Percentiles rank a stretch among this genome's conserved stretches.
These are phyloP conservation scores for Mactra quadrangularis DNA, from an alignment of 1,140 invertebrate species.

Conservation along the genomic window DNA sequence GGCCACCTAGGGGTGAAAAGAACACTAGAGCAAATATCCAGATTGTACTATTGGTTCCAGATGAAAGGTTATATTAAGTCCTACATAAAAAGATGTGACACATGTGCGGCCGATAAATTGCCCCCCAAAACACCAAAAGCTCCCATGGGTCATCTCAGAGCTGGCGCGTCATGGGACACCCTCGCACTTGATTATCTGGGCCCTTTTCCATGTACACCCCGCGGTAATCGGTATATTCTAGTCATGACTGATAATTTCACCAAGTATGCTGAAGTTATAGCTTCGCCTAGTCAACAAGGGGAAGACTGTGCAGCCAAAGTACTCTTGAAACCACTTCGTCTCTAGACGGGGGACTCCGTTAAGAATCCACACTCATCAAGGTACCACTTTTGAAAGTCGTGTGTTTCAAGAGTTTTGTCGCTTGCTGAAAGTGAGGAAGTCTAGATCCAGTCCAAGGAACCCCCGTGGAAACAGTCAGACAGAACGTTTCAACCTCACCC, in stretches of 20 bases:
- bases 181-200: slow-evolving; percentile 67
- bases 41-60: slow-evolving; percentile 7
- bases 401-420: slow-evolving; percentile 59
- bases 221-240: slow-evolving; percentile 73
- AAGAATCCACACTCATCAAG: slow-evolving; percentile 60
- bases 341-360: slow-evolving; percentile 74
- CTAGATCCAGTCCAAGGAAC: slow-evolving; percentile 35
- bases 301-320: slow-evolving; percentile 76
- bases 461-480: slow-evolving; percentile 64
- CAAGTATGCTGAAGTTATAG: slow-evolving; percentile 65
- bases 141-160: slow-evolving; percentile 9
- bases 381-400: slow-evolving; percentile 51
- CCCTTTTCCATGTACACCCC: slow-evolving; percentile 64
- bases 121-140: slow-evolving; percentile 21
- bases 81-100: slow-evolving; percentile 7
- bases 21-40: neutral
- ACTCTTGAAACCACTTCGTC: slow-evolving; percentile 77
- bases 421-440: slow-evolving; percentile 49
- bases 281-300: slow-evolving; percentile 69
- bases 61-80: neutral
- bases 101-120: slow-evolving; percentile 25
- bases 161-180: slow-evolving; percentile 31
- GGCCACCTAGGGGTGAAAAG: slow-evolving; percentile 4
- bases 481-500: slow-evolving; percentile 74
- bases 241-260: slow-evolving; percentile 72